A percentile compares a stretch with the other conserved stretches of the same genome.
These are phyloP conservation scores for Steinernema scapterisci DNA, from an alignment of 2,888 invertebrate genomes.

Conservation along the genomic window DNA sequence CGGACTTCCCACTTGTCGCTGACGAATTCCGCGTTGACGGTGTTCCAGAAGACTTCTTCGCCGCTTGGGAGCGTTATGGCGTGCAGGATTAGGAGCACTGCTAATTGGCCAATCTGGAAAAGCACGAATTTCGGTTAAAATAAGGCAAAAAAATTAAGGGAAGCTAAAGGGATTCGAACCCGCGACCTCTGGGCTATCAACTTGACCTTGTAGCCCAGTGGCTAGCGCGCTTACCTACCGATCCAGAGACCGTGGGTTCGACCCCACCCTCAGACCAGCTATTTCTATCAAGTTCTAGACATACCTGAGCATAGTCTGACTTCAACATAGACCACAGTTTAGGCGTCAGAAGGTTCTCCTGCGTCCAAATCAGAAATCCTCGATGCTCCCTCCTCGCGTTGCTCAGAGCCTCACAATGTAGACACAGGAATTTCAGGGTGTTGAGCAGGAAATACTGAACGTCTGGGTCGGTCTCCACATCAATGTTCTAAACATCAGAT, in stretches of 20 bases:
- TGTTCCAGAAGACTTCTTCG: constrained; percentile 90
- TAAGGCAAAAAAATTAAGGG: neutral
- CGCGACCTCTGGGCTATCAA: too few relatives aligned
- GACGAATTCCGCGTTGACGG: constrained; percentile 93
- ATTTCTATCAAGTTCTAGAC: too few relatives aligned
- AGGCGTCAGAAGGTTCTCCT: constrained; percentile 89
- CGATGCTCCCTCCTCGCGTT: constrained; percentile 83
- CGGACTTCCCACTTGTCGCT: constrained; percentile 84
- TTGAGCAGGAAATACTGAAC: constrained; percentile 89
- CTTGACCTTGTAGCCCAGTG: too few relatives aligned
- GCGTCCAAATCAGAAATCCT: constrained; percentile 70
- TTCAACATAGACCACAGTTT: constrained; percentile 74
- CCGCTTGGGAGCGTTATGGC: constrained; percentile 91
- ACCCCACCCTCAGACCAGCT: too few relatives aligned
- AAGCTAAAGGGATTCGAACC: too few relatives aligned
- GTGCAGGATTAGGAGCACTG: constrained; percentile 89
- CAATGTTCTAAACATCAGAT: constrained; percentile 68
- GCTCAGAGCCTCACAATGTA: constrained; percentile 90
- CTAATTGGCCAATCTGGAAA: constrained; percentile 84
- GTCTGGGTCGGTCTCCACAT: constrained; percentile 78
- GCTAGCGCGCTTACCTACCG: too few relatives aligned
- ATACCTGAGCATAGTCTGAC: constrained; percentile 63
- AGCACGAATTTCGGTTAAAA: constrained; percentile 71
- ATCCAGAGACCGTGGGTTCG: too few relatives aligned
- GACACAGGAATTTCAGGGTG: constrained; percentile 84